A percentile compares a stretch with the other conserved stretches of the same genome.
Evolutionary conservation across 2,113 vertebrate genomes (phyloP).

Genomic region (Nibea albiflora): DNA sequence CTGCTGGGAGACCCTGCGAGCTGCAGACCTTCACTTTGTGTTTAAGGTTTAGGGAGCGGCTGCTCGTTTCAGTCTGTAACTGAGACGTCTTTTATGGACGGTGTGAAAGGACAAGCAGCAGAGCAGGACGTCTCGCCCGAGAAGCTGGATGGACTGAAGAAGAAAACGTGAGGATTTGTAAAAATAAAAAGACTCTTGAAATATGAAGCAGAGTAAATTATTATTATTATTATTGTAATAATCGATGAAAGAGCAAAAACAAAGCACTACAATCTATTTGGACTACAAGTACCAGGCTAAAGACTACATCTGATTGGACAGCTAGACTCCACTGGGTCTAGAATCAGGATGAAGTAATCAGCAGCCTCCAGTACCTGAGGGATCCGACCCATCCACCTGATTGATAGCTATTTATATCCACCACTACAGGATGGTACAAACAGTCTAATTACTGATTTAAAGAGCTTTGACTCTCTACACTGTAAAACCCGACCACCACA

Average conservation of each 20-base stretch:
- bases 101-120: slow-evolving; percentile 3
- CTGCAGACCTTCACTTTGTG: background rate
- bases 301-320: slow-evolving; percentile 48
- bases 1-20: slow-evolving; percentile 80
- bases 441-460: background rate
- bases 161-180: background rate
- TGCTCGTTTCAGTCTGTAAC: too few species aligned
- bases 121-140: slow-evolving; percentile 41
- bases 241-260: background rate
- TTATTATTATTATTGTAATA: background rate
- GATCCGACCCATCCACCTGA: slow-evolving; percentile 18
- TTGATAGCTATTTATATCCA: slow-evolving; percentile 1
- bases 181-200: background rate
- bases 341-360: slow-evolving; percentile 48
- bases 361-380: slow-evolving; percentile 17
- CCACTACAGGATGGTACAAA: background rate
- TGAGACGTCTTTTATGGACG: background rate
- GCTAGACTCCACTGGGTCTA: slow-evolving; percentile 9
- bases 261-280: background rate
- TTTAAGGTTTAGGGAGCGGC: too few species aligned
- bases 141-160: slow-evolving; percentile 16
- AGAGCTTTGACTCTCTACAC: background rate
- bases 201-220: background rate
- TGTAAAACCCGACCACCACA: slow-evolving; percentile 40
- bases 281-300: slow-evolving; percentile 25